These are phyloP conservation scores for Tetanocera ferruginea DNA, from an alignment of 2,888 invertebrate species.

Conservation along the genomic window DNA sequence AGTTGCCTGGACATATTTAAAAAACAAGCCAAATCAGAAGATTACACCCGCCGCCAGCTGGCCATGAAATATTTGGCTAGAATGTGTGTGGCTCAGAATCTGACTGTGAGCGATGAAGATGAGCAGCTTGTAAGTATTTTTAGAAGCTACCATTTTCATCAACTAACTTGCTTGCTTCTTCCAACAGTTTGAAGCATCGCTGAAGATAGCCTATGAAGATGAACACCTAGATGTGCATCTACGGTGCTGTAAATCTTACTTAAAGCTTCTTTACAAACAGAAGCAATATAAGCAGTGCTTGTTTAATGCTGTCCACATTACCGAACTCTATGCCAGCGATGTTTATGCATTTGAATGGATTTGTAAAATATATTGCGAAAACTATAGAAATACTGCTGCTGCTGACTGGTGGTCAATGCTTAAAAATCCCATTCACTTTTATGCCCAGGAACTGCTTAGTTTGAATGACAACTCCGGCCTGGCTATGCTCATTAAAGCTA, in stretches of 20 bases:
- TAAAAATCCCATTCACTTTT: conserved; percentile 68
- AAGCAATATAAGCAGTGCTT: conserved; percentile 70
- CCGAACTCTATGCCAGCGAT: conserved; percentile 70
- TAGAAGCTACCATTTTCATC: not conserved
- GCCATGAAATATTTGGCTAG: conserved; percentile 58
- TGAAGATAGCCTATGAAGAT: conserved; percentile 55
- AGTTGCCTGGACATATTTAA: conserved; percentile 56
- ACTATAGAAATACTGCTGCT: conserved; percentile 46
- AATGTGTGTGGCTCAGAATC: conserved; percentile 56
- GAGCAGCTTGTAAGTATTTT: conserved; percentile 53
- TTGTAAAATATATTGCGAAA: conserved; percentile 74
- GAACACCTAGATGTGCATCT: conserved; percentile 47
- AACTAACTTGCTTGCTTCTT: not conserved
- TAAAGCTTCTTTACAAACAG: conserved; percentile 64
- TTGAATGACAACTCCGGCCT: conserved; percentile 75
- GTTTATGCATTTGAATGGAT: conserved; percentile 75
- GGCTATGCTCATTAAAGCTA: conserved; percentile 75
- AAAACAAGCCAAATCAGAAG: conserved; percentile 39
- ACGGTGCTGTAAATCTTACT: conserved; percentile 59
- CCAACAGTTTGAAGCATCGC: conserved; percentile 57
- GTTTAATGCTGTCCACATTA: conserved; percentile 71
- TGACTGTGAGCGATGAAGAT: conserved; percentile 51
- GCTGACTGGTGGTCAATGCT: conserved; percentile 50
- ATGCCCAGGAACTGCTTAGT: conserved; percentile 72
- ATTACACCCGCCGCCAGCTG: conserved; percentile 45